Base-by-base conservation (phyloP, 2,888 invertebrate species). In the Phasia obesa region DNA sequence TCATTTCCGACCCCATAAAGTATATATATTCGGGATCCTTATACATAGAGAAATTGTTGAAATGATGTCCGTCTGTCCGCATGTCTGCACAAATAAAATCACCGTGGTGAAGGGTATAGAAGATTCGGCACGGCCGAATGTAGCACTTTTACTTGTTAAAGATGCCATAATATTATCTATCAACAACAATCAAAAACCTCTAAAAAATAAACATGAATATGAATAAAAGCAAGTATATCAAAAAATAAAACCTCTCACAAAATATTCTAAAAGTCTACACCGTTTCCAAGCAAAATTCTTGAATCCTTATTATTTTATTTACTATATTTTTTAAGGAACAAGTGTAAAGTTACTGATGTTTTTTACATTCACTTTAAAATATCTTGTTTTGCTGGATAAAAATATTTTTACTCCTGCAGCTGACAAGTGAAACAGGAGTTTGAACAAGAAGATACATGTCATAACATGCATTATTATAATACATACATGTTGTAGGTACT, bases 341-440 rank as follows among this genome's bases (percentile, higher is more conserved):
- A n/a, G n/a, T n/a, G n/a, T n/a, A n/a, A n/a, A n/a, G n/a, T n/a
- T n/a, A n/a, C n/a, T 27, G 27, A 6, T 27, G 13, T 19, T 27
- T 47, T 64, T 15, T 27, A n/a, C n/a, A 38, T 19, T 19, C 17
- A n/a, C n/a, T 53, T 21, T 38, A n/a, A n/a, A n/a, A n/a, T n/a
- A n/a, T n/a, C 6, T 6, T 57, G 42, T 42, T 57, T 31, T 6
- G n/a, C 15, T 27, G 2, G 21, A 59, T 65, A 65, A 70, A 53
- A 67, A 60, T 73, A 62, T 67, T 67, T 60, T 79, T 60, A 23
- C 65, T 73, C 67, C n/a, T 59, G 73, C 73, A 79, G 67, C 47
- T 67, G 73, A 60, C 65, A 79, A 71, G 57, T 65, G 19, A 38
- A 19, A 60, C 31, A 79, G 51, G 67, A 71, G 49, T 67, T 65